Base-by-base conservation (phyloP, 2,888 invertebrate genomes). In the Plagodis dolabraria region DNA sequence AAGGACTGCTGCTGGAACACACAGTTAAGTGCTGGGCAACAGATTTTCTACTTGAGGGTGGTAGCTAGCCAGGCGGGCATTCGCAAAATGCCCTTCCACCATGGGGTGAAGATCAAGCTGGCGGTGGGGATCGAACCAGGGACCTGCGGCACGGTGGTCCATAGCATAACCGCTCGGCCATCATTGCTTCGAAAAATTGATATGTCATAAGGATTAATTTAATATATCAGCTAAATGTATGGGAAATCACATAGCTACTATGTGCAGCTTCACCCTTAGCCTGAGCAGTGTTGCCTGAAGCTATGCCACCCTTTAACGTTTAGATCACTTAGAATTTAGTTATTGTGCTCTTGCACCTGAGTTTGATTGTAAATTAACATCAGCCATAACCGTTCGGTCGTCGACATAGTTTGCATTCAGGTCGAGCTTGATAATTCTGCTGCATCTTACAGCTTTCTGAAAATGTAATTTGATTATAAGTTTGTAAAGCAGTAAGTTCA, bases 291-390 rank as follows among this genome's bases (percentile, higher is more conserved):
- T 72, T 69, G 80, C 83, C 83, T 65, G 80, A 56, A 83, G 82
- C 82, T 75, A 80, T 74, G 77, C 81, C 80, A 82, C 85, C 87
- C 85, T 87, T 82, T 85, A 86, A 83, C 83, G 83, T 85, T 79
- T 78, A 76, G 82, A 87, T 86, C 77, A 85, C 82, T 87, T 79
- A 63, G 70, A 86, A 88, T 77, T 83, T 77, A 79, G 79, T 87
- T 87, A 81, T 78, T 82, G 77, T 79, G 71, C 77, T 71, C 73
- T 77, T 80, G 79, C 80, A 85, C 80, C 80, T 83, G 77, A 79
- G 76, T 79, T 82, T 82, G 68, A 77, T 76, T 75, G 71, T 68
- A 68, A 65, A 74, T 76, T 74, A 69, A 62, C 49, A 54, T 54
- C 54, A 42, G 67, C 60, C 65, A 36, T 5, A 0, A 36, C 57